These are phyloP conservation scores for Agriotes lineatus DNA, from an alignment of 2,888 invertebrate species.

Conservation along the genomic window DNA sequence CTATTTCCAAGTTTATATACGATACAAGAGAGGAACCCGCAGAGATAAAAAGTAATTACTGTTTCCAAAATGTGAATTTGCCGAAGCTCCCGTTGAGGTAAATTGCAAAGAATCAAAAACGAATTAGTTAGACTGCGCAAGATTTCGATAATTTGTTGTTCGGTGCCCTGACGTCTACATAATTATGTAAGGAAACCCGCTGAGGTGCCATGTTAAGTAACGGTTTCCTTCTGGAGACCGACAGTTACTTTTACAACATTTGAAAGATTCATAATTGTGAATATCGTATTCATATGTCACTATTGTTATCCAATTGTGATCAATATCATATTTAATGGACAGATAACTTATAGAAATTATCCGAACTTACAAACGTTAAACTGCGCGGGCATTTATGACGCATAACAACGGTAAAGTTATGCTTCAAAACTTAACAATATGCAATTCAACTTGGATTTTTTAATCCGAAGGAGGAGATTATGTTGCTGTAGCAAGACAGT, in stretches of 20 bases:
- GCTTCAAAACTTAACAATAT: no score
- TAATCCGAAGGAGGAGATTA: no score
- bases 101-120: background rate
- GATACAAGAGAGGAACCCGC: background rate
- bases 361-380: no score
- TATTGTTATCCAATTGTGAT: no score
- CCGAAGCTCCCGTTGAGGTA: background rate
- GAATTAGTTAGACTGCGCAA: background rate
- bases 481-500: no score
- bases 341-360: no score
- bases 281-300: no score
- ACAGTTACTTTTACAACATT: slow-evolving; percentile 1
- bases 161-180: background rate
- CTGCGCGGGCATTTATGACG: no score
- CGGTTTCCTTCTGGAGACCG: background rate
- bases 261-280: background rate
- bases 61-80: background rate
- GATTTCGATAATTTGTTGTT: background rate
- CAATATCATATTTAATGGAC: no score
- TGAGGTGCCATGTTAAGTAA: slow-evolving; percentile 7
- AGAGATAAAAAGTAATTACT: background rate
- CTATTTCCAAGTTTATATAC: no score
- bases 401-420: no score
- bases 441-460: no score
- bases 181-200: background rate